phyloP scores from a whole-genome alignment of 1,140 invertebrate genomes.

The Drosophila biarmipes region DNA sequence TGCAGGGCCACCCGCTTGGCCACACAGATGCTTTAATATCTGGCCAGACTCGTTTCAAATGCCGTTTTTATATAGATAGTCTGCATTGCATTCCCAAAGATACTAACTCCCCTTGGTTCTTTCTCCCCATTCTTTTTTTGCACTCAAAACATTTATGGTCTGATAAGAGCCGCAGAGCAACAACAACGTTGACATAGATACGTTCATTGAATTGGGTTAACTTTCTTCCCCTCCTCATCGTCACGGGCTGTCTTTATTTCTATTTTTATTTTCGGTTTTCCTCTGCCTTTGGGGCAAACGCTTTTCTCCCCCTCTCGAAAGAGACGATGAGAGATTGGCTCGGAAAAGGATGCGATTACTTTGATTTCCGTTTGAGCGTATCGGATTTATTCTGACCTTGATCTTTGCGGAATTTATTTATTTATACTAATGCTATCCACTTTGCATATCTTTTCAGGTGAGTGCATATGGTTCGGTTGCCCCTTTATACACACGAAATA shows the following conservation, averaged over 20 bases:
- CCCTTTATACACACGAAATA: conserved; percentile 12
- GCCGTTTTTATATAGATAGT: conserved; percentile 46
- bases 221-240: conserved; percentile 15
- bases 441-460: conserved; percentile 40
- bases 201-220: conserved; percentile 50
- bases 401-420: conserved; percentile 42
- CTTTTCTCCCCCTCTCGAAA: not conserved
- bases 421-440: conserved; percentile 36
- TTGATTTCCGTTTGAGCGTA: conserved; percentile 18
- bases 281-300: conserved; percentile 3
- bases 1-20: conserved; percentile 34
- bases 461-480: conserved; percentile 11
- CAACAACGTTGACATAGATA: conserved; percentile 44
- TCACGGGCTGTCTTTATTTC: conserved; percentile 13
- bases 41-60: conserved; percentile 59
- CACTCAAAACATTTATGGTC: conserved; percentile 48
- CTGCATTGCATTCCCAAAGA: conserved; percentile 24
- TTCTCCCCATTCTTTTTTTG: conserved; percentile 15
- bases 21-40: conserved; percentile 52
- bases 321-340: conserved; percentile 22
- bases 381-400: conserved; percentile 27
- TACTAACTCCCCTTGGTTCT: conserved; percentile 2
- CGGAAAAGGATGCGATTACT: conserved; percentile 33
- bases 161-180: conserved; percentile 27
- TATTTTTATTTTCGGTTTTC: conserved; percentile 21